Conservation (phyloP, 2,797 vertebrate genomes). For the Eulemur albifrons region DNA sequence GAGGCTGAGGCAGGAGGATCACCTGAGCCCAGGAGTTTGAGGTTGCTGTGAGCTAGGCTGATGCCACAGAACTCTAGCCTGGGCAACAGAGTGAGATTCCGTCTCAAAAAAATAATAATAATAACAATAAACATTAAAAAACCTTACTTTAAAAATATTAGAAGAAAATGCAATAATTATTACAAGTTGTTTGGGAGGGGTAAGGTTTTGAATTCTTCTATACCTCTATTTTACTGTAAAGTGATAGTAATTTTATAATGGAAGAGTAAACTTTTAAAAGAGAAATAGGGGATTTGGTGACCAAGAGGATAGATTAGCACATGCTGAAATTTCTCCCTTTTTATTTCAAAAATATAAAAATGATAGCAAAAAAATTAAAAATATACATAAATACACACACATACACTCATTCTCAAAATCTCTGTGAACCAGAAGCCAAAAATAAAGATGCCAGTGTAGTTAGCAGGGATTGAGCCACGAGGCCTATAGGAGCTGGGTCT, state of each 20-base stretch:
- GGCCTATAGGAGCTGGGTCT: neutral
- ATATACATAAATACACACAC: too few relatives aligned
- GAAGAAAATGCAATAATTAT: neutral
- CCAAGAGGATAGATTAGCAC: neutral
- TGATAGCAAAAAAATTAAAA: neutral
- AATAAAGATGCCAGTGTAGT: neutral
- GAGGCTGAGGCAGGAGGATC: too few relatives aligned
- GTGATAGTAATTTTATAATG: neutral
- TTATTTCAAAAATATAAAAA: neutral
- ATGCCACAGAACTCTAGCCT: too few relatives aligned
- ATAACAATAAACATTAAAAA: neutral
- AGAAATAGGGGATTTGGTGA: neutral
- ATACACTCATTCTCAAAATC: neutral
- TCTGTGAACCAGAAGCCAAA: neutral
- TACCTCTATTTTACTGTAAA: neutral
- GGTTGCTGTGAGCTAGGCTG: too few relatives aligned
- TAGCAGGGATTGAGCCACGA: too few relatives aligned
- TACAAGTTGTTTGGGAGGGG: neutral
- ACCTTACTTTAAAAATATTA: neutral
- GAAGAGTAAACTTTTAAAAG: neutral
- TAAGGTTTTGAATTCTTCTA: neutral
- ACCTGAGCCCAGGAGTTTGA: too few relatives aligned
- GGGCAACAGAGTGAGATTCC: too few relatives aligned
- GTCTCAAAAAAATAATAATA: too few relatives aligned
- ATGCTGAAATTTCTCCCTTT: neutral